A percentile compares a stretch with the other conserved stretches of the same genome.
phyloP scores from a whole-genome alignment of 1,140 invertebrate species.

The Nylanderia fulva region DNA sequence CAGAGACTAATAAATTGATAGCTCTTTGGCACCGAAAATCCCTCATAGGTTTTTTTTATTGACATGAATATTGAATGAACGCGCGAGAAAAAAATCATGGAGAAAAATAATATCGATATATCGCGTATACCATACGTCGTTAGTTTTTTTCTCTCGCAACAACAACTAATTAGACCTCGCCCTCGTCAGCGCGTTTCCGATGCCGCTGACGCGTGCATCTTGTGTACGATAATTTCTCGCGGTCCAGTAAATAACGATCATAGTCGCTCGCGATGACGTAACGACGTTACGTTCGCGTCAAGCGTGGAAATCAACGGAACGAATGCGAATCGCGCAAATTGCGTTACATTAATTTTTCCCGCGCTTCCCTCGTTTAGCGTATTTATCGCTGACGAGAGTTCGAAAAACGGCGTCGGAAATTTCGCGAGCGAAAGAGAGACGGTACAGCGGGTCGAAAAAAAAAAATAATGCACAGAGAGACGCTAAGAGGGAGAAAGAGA shows the following conservation, averaged over 20 bases:
- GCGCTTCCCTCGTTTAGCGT: slow-evolving; percentile 14
- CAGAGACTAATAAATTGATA: background rate
- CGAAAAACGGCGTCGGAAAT: slow-evolving; percentile 7
- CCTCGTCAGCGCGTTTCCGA: background rate
- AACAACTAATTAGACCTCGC: background rate
- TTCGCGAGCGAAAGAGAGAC: slow-evolving; percentile 4
- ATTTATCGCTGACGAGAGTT: slow-evolving; percentile 44
- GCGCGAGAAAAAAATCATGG: background rate
- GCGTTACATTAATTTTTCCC: slow-evolving; percentile 42
- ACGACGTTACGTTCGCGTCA: slow-evolving; percentile 26
- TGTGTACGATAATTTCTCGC: background rate
- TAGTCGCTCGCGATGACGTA: slow-evolving; percentile 12
- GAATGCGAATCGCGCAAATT: slow-evolving; percentile 16
- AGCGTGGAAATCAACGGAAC: slow-evolving; percentile 26
- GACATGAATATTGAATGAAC: background rate
- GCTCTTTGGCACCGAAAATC: background rate
- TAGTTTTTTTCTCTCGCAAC: too few species aligned
- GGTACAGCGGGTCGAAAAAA: background rate
- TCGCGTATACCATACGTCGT: background rate
- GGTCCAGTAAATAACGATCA: background rate
- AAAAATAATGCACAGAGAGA: too few species aligned
- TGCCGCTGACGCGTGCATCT: background rate
- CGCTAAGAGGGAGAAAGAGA: slow-evolving; percentile 66
- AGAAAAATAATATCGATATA: background rate
- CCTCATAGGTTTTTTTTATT: background rate